Percentiles rank a stretch among this genome's conserved stretches.
Evolutionary conservation across 2,113 vertebrate species (phyloP).

Genomic region (Rutilus rutilus): DNA sequence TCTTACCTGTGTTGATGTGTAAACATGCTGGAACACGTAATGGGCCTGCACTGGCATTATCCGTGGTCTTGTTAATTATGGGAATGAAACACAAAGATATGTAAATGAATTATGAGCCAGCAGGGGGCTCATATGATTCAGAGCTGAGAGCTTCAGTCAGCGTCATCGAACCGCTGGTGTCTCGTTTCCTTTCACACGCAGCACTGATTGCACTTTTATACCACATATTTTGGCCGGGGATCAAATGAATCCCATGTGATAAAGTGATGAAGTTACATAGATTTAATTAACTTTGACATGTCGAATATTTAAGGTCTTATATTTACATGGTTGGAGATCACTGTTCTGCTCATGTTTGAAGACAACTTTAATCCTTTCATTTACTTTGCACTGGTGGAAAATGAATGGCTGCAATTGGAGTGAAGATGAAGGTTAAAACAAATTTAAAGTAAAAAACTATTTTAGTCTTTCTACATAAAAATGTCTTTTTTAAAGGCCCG

Average conservation of each 20-base stretch:
- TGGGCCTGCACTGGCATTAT: background rate
- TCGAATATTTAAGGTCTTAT: background rate
- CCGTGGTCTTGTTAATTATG: conserved; percentile 38
- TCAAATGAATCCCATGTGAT: background rate
- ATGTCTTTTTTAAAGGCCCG: too few relatives aligned
- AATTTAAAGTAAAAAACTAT: background rate
- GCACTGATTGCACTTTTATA: conserved; percentile 27
- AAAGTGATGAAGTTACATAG: conserved; percentile 9
- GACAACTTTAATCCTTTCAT: background rate
- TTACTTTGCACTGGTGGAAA: background rate
- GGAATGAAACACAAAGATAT: conserved; percentile 21
- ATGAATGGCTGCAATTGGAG: background rate
- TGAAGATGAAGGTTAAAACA: background rate
- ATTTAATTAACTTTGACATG: conserved; percentile 6
- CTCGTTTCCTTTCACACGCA: conserved; percentile 5
- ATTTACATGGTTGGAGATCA: background rate
- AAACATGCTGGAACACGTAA: conserved; percentile 37
- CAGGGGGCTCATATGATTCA: conserved; percentile 31
- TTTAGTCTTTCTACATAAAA: too few relatives aligned
- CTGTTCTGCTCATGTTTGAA: background rate
- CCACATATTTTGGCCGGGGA: background rate
- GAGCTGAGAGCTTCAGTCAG: background rate
- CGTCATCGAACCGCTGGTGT: conserved; percentile 32
- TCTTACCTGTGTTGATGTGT: conserved; percentile 30
- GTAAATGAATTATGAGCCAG: conserved; percentile 44